phyloP scores from a whole-genome alignment of 2,888 invertebrate species.

The Agonopterix subpropinquella region DNA sequence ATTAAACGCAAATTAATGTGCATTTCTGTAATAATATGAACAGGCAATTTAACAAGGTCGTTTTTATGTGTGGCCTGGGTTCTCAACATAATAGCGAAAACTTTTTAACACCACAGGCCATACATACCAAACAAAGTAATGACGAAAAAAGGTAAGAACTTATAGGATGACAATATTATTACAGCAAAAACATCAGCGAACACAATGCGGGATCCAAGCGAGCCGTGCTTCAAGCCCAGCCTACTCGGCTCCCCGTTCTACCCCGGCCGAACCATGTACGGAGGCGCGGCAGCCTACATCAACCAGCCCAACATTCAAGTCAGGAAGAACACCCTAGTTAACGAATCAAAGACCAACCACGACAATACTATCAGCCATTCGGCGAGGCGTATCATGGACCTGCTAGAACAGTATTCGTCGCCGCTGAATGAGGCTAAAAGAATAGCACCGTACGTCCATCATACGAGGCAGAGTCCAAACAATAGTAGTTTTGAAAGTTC shows the following conservation, averaged over 20 bases:
- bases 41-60: too few species aligned
- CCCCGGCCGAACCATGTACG: conserved; percentile 83
- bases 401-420: conserved; percentile 88
- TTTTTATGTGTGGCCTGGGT: too few species aligned
- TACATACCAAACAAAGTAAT: too few species aligned
- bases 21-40: too few species aligned
- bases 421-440: conserved; percentile 86
- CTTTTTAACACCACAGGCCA: too few species aligned
- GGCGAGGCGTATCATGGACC: conserved; percentile 85
- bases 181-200: conserved; percentile 45
- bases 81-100: too few species aligned
- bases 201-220: conserved; percentile 44
- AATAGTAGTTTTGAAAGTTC: conserved; percentile 15
- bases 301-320: conserved; percentile 48
- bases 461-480: conserved; percentile 12
- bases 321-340: conserved; percentile 31
- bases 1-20: too few species aligned
- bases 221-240: conserved; percentile 48
- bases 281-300: conserved; percentile 81
- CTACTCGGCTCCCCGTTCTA: conserved; percentile 81
- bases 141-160: too few species aligned
- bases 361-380: conserved; percentile 78
- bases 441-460: conserved; percentile 71
- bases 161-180: conserved; percentile 13
- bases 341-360: conserved; percentile 27